A percentile compares a stretch with the other conserved stretches of the same genome.
phyloP scores from a whole-genome alignment of 2,113 vertebrate genomes.

The Myocastor coypus region DNA sequence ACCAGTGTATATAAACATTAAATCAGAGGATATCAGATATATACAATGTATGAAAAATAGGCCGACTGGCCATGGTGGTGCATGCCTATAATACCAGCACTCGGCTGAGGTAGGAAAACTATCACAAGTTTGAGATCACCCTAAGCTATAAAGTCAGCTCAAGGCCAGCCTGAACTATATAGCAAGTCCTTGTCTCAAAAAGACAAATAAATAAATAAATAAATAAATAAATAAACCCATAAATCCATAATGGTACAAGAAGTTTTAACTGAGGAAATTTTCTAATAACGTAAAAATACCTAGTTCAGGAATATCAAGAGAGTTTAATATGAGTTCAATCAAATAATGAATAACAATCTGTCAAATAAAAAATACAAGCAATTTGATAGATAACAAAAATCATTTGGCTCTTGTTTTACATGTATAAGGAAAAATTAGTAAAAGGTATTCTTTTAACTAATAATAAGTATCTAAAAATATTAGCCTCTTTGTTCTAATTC shows the following conservation, averaged over 20 bases:
- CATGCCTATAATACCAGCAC: too few species aligned
- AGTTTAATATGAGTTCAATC: not conserved
- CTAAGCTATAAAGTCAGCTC: too few species aligned
- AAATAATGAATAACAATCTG: not conserved
- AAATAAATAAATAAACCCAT: too few species aligned
- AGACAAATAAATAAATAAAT: too few species aligned
- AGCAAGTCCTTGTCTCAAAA: too few species aligned
- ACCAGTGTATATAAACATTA: not conserved
- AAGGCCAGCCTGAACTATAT: too few species aligned
- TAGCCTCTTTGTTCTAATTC: not conserved
- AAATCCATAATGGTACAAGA: not conserved
- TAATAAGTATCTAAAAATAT: slow-evolving; percentile 1
- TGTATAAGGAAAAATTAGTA: not conserved
- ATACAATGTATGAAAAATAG: not conserved
- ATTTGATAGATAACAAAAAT: not conserved
- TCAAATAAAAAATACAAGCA: not conserved
- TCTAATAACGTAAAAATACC: not conserved
- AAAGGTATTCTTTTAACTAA: not conserved
- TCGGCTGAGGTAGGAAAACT: too few species aligned
- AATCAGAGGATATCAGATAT: not conserved
- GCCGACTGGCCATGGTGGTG: too few species aligned
- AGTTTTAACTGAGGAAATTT: slow-evolving; percentile 13
- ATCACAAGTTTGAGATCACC: too few species aligned
- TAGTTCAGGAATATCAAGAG: not conserved
- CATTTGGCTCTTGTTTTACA: not conserved